Evolutionary conservation across 2,113 vertebrate genomes (phyloP).

Genomic region (Oncorhynchus keta): DNA sequence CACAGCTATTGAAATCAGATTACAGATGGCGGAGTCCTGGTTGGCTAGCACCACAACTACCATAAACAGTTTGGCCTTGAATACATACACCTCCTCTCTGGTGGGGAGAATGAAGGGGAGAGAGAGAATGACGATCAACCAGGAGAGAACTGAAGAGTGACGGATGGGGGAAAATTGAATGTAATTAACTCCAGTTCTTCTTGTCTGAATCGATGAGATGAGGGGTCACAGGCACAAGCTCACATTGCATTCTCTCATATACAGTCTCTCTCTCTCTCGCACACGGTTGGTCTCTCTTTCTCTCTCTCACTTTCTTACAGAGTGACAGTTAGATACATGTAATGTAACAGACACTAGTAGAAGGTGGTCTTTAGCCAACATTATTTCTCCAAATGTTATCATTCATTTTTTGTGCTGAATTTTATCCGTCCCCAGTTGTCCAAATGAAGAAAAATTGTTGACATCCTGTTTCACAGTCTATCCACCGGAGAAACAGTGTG

Average conservation of each 20-base stretch:
- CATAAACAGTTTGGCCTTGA: slow-evolving; percentile 71
- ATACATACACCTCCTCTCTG: slow-evolving; percentile 64
- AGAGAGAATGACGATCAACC: slow-evolving; percentile 27
- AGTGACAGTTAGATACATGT: not conserved
- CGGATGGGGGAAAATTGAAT: slow-evolving; percentile 64
- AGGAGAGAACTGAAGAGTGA: slow-evolving; percentile 62
- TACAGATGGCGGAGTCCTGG: slow-evolving; percentile 64
- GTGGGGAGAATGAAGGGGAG: slow-evolving; percentile 46
- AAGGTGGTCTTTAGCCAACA: not conserved
- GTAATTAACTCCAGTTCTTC: slow-evolving; percentile 74
- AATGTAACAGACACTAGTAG: not conserved
- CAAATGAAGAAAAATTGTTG: slow-evolving; percentile 49
- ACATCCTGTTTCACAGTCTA: slow-evolving; percentile 71
- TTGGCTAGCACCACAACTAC: slow-evolving; percentile 64
- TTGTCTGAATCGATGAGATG: slow-evolving; percentile 73
- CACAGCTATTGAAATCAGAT: slow-evolving; percentile 74
- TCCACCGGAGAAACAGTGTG: slow-evolving; percentile 65
- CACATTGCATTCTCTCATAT: slow-evolving; percentile 9
- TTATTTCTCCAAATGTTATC: not conserved
- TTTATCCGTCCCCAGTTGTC: slow-evolving; percentile 27
- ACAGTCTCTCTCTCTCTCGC: not conserved
- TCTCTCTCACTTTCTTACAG: not conserved
- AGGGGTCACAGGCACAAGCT: slow-evolving; percentile 68
- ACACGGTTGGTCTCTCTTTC: not conserved
- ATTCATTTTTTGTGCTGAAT: slow-evolving; percentile 27